Conservation (phyloP, 2,797 vertebrate species). For the Rhynchonycteris naso region DNA sequence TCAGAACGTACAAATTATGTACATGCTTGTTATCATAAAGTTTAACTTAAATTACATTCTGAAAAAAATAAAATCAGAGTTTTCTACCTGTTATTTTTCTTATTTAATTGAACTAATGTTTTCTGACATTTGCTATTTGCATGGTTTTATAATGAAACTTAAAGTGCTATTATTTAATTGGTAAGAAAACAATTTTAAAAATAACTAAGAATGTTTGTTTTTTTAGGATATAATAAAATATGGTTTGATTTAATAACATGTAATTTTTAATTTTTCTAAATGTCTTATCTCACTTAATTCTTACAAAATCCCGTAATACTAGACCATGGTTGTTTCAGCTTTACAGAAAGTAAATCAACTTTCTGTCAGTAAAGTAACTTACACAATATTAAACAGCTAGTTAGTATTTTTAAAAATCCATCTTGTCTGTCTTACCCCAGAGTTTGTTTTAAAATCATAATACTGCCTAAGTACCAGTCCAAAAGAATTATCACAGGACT, state of each 20-base stretch:
- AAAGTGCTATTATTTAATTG: neutral
- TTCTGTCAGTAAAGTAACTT: neutral
- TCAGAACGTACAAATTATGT: neutral
- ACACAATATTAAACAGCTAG: neutral
- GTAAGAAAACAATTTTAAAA: neutral
- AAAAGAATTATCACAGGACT: slow-evolving; percentile 29
- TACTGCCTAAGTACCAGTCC: neutral
- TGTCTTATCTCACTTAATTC: neutral
- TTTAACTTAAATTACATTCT: slow-evolving; percentile 13
- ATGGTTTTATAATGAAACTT: slow-evolving; percentile 10
- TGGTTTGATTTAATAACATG: neutral
- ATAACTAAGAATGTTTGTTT: neutral
- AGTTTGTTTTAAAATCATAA: slow-evolving; percentile 17
- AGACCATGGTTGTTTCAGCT: neutral
- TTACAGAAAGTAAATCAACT: neutral
- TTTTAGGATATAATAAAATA: slow-evolving; percentile 15
- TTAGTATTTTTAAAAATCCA: slow-evolving; percentile 34
- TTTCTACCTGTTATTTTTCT: neutral
- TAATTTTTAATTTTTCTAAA: neutral
- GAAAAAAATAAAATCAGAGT: neutral
- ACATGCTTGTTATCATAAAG: neutral
- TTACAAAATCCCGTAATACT: neutral
- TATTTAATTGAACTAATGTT: neutral
- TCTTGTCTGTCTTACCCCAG: neutral
- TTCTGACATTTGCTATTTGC: neutral